Percentiles rank a stretch among this genome's conserved stretches.
phyloP scores from a whole-genome alignment of 2,888 invertebrate genomes.

The Leucozona laternaria region DNA sequence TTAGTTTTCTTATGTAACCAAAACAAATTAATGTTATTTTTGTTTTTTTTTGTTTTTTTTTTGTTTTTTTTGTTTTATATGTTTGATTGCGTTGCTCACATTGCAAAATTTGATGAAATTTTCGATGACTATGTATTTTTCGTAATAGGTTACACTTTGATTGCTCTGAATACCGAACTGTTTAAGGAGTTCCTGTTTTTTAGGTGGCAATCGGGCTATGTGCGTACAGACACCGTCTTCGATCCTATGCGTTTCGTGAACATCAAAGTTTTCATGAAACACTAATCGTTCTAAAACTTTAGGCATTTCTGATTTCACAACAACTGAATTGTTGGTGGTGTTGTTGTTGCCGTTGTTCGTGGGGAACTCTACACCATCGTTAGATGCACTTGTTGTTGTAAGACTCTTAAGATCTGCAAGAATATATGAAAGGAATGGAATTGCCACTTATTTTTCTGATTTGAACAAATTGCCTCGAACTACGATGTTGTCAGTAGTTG shows the following conservation, averaged over 20 bases:
- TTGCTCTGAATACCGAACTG: slow-evolving; percentile 84
- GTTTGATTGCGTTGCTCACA: slow-evolving; percentile 81
- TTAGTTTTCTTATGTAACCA: slow-evolving; percentile 6
- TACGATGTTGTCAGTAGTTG: slow-evolving; percentile 20
- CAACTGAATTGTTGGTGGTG: slow-evolving; percentile 68
- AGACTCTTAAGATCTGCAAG: slow-evolving; percentile 83
- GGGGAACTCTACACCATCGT: slow-evolving; percentile 81
- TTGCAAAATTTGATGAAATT: slow-evolving; percentile 84
- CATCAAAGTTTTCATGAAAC: slow-evolving; percentile 83
- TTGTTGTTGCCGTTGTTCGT: slow-evolving; percentile 58
- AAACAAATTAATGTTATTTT: no score
- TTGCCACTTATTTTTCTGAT: slow-evolving; percentile 40
- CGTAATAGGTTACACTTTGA: slow-evolving; percentile 84
- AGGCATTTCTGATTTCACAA: slow-evolving; percentile 77
- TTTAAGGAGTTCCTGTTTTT: slow-evolving; percentile 83
- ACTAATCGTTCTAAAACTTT: slow-evolving; percentile 81
- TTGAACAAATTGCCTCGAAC: background rate
- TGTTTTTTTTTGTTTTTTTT: background rate
- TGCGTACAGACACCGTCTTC: slow-evolving; percentile 83
- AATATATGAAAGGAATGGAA: slow-evolving; percentile 64
- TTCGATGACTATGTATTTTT: slow-evolving; percentile 84
- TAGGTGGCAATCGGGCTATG: slow-evolving; percentile 83
- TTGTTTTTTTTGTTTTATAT: background rate
- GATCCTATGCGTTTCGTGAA: slow-evolving; percentile 83
- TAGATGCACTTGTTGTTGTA: slow-evolving; percentile 80